Evolutionary conservation across 2,888 invertebrate genomes (phyloP).

Genomic region (Phortica magna): DNA sequence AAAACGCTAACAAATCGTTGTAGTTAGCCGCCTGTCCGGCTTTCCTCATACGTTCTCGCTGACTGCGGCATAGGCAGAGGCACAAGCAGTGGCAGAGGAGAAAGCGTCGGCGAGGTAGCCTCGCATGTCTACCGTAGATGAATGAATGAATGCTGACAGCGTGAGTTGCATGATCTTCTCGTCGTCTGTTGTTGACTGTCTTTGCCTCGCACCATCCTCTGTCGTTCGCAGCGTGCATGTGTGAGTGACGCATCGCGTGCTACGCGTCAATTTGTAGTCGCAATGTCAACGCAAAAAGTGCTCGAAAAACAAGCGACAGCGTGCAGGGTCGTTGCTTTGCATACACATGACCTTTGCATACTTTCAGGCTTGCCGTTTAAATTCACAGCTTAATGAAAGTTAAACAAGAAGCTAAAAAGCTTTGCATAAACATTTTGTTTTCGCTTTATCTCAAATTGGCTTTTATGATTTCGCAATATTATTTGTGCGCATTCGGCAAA

Average conservation of each 20-base stretch:
- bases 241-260: not conserved
- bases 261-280: slow-evolving; percentile 18
- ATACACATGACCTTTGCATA: slow-evolving; percentile 22
- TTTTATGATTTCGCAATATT: not conserved
- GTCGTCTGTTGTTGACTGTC: not conserved
- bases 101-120: too few relatives aligned
- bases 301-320: not conserved
- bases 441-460: not conserved
- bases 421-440: not conserved
- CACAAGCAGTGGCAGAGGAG: not conserved
- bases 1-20: slow-evolving; percentile 31
- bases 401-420: not conserved
- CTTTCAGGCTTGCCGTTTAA: slow-evolving; percentile 5
- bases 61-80: not conserved
- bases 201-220: too few relatives aligned
- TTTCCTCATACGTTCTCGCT: not conserved
- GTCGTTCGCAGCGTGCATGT: too few relatives aligned
- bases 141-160: not conserved
- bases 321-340: not conserved
- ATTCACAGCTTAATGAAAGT: slow-evolving; percentile 1
- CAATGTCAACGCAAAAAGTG: slow-evolving; percentile 27
- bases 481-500: not conserved
- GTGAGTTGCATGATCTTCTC: slow-evolving; percentile 10
- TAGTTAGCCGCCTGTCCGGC: slow-evolving; percentile 29
- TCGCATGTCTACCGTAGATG: not conserved